phyloP scores from a whole-genome alignment of 2,797 vertebrate genomes.

The Nyctalus aviator region DNA sequence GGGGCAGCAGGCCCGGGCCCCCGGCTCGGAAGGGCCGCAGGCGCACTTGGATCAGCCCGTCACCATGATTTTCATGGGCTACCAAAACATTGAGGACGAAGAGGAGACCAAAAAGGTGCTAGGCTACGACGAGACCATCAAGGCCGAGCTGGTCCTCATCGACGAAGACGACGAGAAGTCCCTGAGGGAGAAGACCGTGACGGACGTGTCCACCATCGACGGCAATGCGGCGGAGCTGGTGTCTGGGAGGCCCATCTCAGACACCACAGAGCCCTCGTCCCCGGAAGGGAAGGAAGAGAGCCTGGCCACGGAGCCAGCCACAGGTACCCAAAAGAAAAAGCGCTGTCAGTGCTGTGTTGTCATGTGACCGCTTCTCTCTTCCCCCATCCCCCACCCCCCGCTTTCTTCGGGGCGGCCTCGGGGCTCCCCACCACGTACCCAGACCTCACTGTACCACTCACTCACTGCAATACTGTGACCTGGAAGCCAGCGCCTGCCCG shows the following conservation, averaged over 20 bases:
- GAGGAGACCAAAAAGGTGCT: slow-evolving; percentile 96
- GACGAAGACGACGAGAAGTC: slow-evolving; percentile 98
- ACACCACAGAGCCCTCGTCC: slow-evolving; percentile 97
- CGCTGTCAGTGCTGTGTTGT: slow-evolving; percentile 99
- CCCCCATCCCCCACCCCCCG: slow-evolving; percentile 37
- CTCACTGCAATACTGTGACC: slow-evolving; percentile 93
- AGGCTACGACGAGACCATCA: slow-evolving; percentile 96
- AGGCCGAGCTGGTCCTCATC: slow-evolving; percentile 97
- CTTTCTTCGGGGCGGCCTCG: slow-evolving; percentile 88
- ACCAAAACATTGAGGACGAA: slow-evolving; percentile 95
- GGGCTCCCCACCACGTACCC: slow-evolving; percentile 88
- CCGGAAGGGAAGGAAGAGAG: slow-evolving; percentile 95
- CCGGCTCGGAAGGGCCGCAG: slow-evolving; percentile 86
- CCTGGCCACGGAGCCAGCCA: slow-evolving; percentile 91
- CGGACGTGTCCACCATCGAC: slow-evolving; percentile 94
- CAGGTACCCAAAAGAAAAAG: slow-evolving; percentile 96
- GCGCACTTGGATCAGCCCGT: slow-evolving; percentile 93
- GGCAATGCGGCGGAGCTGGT: slow-evolving; percentile 97
- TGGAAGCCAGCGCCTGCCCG: slow-evolving; percentile 91
- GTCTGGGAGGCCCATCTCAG: slow-evolving; percentile 93
- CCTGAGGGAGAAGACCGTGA: slow-evolving; percentile 97
- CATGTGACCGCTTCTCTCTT: slow-evolving; percentile 94
- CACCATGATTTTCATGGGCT: slow-evolving; percentile 99
- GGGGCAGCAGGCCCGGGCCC: slow-evolving; percentile 83
- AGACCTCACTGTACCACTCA: slow-evolving; percentile 94